Evolutionary conservation across 2,888 invertebrate genomes (phyloP).

Genomic region (Parascotia fuliginaria): DNA sequence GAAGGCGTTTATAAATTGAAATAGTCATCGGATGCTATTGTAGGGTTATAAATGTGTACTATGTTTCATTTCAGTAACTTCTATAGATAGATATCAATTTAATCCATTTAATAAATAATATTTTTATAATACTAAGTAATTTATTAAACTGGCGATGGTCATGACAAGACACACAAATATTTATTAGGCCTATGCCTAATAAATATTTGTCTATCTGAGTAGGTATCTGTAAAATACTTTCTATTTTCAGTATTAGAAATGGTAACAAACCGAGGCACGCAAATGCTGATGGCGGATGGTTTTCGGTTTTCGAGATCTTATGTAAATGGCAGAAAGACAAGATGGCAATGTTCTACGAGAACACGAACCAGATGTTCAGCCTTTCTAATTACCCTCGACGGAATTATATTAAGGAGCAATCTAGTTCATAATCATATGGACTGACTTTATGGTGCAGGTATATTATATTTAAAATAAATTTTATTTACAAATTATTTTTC

Average conservation of each 20-base stretch:
- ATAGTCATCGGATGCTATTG: no score
- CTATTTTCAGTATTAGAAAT: conserved; percentile 53
- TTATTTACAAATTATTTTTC: no score
- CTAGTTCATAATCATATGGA: conserved; percentile 48
- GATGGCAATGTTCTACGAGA: conserved; percentile 59
- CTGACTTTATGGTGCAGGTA: neutral
- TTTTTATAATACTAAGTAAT: no score
- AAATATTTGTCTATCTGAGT: neutral
- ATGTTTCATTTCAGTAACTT: no score
- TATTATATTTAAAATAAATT: no score
- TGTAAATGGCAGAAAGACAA: conserved; percentile 40
- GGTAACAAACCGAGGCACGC: conserved; percentile 55
- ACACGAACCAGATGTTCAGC: conserved; percentile 54
- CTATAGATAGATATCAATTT: no score
- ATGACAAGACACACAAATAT: no score
- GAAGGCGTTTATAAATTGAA: no score
- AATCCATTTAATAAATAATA: no score
- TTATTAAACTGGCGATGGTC: no score
- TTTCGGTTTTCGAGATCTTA: conserved; percentile 60
- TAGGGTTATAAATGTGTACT: no score
- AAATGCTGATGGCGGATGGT: conserved; percentile 56
- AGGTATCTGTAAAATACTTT: neutral
- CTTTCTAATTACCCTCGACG: conserved; percentile 49
- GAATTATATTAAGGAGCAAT: conserved; percentile 40
- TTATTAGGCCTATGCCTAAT: no score